Evolutionary conservation across 2,797 vertebrate species (phyloP).

Genomic region (Bufotes viridis): DNA sequence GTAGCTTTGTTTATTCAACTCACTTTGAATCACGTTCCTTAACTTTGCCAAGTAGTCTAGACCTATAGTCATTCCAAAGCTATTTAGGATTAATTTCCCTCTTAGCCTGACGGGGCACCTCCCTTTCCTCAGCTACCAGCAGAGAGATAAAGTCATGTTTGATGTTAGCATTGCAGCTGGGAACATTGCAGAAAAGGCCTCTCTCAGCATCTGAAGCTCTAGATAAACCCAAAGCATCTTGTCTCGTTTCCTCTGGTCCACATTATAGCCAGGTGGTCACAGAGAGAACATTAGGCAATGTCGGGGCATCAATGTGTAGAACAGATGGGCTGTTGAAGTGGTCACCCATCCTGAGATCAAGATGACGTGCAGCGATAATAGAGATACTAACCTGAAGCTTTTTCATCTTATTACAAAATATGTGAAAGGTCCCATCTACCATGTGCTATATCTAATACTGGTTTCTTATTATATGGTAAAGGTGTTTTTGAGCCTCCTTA

Average conservation of each 20-base stretch:
- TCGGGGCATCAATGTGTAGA: constrained; percentile 26
- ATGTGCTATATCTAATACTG: not conserved
- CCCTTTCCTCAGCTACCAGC: constrained; percentile 47
- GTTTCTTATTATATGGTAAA: too few species aligned
- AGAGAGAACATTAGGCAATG: constrained; percentile 1
- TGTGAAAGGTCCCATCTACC: not conserved
- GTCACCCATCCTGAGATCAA: not conserved
- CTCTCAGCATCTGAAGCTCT: constrained; percentile 8
- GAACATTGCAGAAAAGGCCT: constrained; percentile 38
- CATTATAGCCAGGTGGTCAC: constrained; percentile 17
- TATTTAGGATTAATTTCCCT: constrained; percentile 58
- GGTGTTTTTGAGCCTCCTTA: too few species aligned
- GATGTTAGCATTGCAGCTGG: constrained; percentile 51
- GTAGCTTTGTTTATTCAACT: constrained; percentile 46
- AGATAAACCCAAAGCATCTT: not conserved
- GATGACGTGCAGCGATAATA: not conserved
- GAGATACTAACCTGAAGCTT: not conserved
- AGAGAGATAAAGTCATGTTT: constrained; percentile 40
- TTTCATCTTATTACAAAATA: not conserved
- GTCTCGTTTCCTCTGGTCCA: not conserved
- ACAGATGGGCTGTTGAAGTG: constrained; percentile 14
- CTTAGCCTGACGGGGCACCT: constrained; percentile 28
- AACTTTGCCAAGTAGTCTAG: constrained; percentile 54
- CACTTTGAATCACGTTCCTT: constrained; percentile 38
- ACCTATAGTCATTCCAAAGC: constrained; percentile 53